Evolutionary conservation across 2,797 vertebrate genomes (phyloP), one percentile per base, ranked within the genome.

Genomic region (Geotrypetes seraphini): DNA sequence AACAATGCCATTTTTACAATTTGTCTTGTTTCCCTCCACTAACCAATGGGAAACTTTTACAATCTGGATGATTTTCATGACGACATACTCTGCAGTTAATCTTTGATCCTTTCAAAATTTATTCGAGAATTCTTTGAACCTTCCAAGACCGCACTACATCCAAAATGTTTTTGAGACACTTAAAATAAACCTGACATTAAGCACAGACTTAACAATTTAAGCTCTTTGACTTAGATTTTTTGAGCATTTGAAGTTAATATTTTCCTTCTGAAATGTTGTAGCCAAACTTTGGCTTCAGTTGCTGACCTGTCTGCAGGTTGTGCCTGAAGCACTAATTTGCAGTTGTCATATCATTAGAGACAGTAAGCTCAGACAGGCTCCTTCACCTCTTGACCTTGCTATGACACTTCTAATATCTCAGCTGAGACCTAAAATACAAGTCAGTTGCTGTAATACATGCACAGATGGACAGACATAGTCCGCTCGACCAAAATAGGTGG

Each of bases 401-500:
- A 15, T 22, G 34, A 58, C 63, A 69, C 75, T 68, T 30, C 25
- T 30, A 11, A 30, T 39, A 39, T 63, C 52, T 36, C 71, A 63
- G 67, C 80, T 81, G 54, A 65, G 69, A 85, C 60, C 55, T 53
- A 72, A 80, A 84, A 66, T 54, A 65, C 68, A 78, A 78, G 66
- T 57, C 80, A 81, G 78, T 75, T 50, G 50, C 59, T 59, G 63
- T 62, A 69, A 62, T 50, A 41, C 42, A 46, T 54, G 79, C 74
- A 82, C 85, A 87, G 81, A 88, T 86, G 85, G 84, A 82, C 71
- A 68, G 74, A 78, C 87, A 84, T 85, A 87, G 83, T 75, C 79
- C 69, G 66, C 47, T 44, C 53, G 56, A 50, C 71, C 31, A 52
- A 78, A 81, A 78, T 65, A 75, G 59, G 55, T 55, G 16, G 43